These are phyloP conservation scores for Chaitophorus viminalis DNA, from an alignment of 2,888 invertebrate species.

Conservation along the genomic window DNA sequence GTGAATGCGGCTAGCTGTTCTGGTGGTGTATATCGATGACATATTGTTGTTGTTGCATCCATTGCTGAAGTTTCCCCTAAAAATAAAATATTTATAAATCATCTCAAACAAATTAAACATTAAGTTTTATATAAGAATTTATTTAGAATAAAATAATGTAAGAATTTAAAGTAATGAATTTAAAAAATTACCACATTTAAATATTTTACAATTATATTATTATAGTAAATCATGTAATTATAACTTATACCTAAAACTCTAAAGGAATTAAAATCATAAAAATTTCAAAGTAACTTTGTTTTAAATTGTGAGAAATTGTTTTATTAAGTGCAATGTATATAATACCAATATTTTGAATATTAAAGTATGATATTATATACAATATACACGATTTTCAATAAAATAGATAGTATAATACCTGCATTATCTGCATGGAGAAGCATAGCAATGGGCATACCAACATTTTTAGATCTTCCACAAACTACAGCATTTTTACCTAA, in stretches of 20 bases:
- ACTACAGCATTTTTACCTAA: slow-evolving; percentile 89
- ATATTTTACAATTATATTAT: too few species aligned
- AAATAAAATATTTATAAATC: slow-evolving; percentile 17
- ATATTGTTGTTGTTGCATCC: slow-evolving; percentile 90
- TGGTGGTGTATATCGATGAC: slow-evolving; percentile 86
- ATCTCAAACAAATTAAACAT: neutral
- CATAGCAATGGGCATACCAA: slow-evolving; percentile 89
- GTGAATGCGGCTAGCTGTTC: slow-evolving; percentile 78
- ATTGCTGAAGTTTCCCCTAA: slow-evolving; percentile 72
- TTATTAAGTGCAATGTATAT: too few species aligned
- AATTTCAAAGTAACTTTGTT: too few species aligned
- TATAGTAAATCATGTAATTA: too few species aligned
- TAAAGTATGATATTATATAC: too few species aligned
- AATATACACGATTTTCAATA: neutral
- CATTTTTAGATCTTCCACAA: slow-evolving; percentile 90
- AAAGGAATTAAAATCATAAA: too few species aligned
- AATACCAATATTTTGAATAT: too few species aligned
- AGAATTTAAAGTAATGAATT: too few species aligned
- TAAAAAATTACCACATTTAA: too few species aligned
- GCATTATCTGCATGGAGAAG: slow-evolving; percentile 78
- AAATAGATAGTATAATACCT: slow-evolving; percentile 66
- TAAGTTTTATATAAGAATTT: neutral
- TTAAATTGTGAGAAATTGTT: too few species aligned
- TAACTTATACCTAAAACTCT: too few species aligned
- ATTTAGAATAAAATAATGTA: neutral